Evolutionary conservation across 2,113 vertebrate species (phyloP).

Genomic region (Daboia siamensis): DNA sequence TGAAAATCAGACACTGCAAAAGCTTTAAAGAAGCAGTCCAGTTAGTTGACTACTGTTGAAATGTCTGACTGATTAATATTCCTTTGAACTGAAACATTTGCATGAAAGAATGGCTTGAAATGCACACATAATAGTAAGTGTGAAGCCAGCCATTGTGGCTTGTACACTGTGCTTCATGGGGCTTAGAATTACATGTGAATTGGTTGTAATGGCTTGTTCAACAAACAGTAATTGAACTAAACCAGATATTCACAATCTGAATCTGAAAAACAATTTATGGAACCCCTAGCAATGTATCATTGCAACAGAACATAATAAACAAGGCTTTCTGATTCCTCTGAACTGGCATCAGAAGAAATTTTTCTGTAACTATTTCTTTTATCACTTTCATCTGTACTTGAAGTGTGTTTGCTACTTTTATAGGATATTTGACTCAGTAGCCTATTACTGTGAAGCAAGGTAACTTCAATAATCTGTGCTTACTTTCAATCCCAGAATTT

Average conservation of each 20-base stretch:
- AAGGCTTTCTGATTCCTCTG: not conserved
- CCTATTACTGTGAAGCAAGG: too few relatives aligned
- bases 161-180: not conserved
- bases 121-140: not conserved
- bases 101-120: not conserved
- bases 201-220: not conserved
- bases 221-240: not conserved
- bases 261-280: not conserved
- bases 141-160: not conserved
- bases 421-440: too few relatives aligned
- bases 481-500: not conserved
- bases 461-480: constrained; percentile 30
- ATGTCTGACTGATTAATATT: not conserved
- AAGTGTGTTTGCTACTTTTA: too few relatives aligned
- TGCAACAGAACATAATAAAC: too few relatives aligned
- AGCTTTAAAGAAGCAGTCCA: not conserved
- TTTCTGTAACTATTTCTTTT: constrained; percentile 28
- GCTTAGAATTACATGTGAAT: not conserved
- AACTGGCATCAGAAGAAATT: constrained; percentile 34
- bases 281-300: not conserved
- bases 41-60: not conserved
- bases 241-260: not conserved
- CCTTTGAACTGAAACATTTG: not conserved
- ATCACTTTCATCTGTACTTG: constrained; percentile 41
- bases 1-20: not conserved